Base-by-base conservation (phyloP, 1,140 invertebrate species). In the Wasmannia auropunctata region DNA sequence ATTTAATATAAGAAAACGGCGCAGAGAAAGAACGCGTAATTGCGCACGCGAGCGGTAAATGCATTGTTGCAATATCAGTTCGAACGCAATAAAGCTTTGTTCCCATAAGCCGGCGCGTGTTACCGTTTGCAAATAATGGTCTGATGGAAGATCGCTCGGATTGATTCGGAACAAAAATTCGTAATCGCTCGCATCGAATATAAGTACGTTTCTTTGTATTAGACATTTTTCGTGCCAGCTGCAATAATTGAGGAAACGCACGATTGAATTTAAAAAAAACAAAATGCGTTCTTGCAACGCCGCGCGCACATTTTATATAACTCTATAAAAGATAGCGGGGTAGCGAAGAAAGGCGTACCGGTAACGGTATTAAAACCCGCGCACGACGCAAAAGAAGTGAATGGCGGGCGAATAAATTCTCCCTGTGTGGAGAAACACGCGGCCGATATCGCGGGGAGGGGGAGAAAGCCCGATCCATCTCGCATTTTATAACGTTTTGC, bases 321-420 rank as follows among this genome's bases (percentile, higher is more conserved):
- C 28, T 79, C 43, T 80, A 67, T 69, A 54, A 46, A 43, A 63
- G 11, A 70, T 43, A 56, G 34, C 49, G 49, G 25, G 19, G 16
- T 37, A 40, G 11, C 11, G 62, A 40, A 14, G 62, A 65, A 65
- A 65, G 19, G 19, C n/a, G n/a, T 16, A 46, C 7, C 25, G 34
- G 46, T 67, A 25, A 80, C 31, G 77, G 16, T 43, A 43, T 63
- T 70, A 72, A 81, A 72, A 56, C 37, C 58, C 34, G 49, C 25
- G 37, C 43, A 43, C 77, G 49, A 22, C 65, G 49, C 49, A n/a
- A 72, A 70, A 56, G 65, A 86, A 72, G 40, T 46, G 37, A 70
- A 46, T 72, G 81, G 43, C 51, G n/a, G 40, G 49, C 60, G 22
- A 84, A 84, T 86, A 87, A 84, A 84, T 87, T 81, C 80, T 43